Conservation (phyloP, 1,140 invertebrate species). For the Ganaspis sp. region DNA sequence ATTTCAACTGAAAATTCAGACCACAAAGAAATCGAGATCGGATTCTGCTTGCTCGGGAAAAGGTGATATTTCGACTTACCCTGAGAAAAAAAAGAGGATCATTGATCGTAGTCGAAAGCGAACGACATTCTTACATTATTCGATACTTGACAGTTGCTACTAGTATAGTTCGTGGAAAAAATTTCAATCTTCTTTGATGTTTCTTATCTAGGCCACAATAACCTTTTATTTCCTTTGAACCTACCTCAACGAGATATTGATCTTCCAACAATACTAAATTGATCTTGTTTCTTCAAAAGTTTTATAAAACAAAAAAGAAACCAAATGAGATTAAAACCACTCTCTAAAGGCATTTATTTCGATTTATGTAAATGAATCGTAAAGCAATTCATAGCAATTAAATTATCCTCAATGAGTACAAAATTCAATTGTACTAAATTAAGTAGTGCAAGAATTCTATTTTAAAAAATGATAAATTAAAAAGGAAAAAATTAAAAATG, state of each 20-base stretch:
- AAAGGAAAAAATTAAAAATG: too few relatives aligned
- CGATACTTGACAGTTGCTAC: slow-evolving; percentile 5
- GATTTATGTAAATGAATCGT: too few relatives aligned
- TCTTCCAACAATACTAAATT: background rate
- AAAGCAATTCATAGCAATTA: too few relatives aligned
- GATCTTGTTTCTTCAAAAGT: background rate
- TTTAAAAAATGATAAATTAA: too few relatives aligned
- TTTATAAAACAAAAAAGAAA: too few relatives aligned
- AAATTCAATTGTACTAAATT: too few relatives aligned
- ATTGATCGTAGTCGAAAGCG: slow-evolving; percentile 4
- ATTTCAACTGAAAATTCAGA: slow-evolving; percentile 10
- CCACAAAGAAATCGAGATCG: background rate
- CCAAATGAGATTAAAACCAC: too few relatives aligned
- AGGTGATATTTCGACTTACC: background rate
- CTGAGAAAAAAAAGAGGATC: background rate
- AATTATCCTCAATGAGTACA: too few relatives aligned
- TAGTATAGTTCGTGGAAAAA: background rate
- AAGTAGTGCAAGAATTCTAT: too few relatives aligned
- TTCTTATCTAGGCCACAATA: slow-evolving; percentile 9
- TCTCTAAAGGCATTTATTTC: too few relatives aligned
- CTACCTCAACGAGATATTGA: background rate
- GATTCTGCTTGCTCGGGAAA: slow-evolving; percentile 8
- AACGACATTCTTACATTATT: slow-evolving; percentile 5
- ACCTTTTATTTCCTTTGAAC: background rate
- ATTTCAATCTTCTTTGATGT: slow-evolving; percentile 3